Percentiles rank a stretch among this genome's conserved stretches.
Evolutionary conservation across 2,888 invertebrate genomes (phyloP).

Genomic region (Eristalis intricaria): DNA sequence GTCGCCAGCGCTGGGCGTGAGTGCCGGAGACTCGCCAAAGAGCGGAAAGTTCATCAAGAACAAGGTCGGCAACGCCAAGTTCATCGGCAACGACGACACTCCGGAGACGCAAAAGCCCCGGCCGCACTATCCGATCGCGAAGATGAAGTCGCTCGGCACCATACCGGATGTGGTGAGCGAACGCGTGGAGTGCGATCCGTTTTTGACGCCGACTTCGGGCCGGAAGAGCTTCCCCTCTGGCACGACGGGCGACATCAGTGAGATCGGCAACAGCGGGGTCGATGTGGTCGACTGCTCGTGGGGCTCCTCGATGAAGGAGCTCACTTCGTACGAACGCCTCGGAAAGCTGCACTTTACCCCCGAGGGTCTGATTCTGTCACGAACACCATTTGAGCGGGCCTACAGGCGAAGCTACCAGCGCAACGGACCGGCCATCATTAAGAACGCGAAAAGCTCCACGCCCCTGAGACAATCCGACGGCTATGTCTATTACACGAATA

Average conservation of each 20-base stretch:
- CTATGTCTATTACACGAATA: constrained; percentile 73
- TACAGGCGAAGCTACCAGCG: constrained; percentile 78
- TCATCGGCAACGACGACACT: constrained; percentile 80
- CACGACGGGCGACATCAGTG: constrained; percentile 8
- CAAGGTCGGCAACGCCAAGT: constrained; percentile 81
- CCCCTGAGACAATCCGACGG: constrained; percentile 77
- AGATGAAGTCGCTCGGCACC: constrained; percentile 81
- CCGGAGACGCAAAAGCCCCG: constrained; percentile 68
- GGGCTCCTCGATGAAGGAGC: constrained; percentile 75
- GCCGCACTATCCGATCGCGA: constrained; percentile 79
- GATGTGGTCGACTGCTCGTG: constrained; percentile 68
- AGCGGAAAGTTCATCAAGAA: constrained; percentile 78
- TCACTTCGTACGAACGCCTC: constrained; percentile 75
- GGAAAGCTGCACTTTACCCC: constrained; percentile 73
- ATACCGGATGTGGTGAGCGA: constrained; percentile 80
- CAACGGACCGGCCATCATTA: constrained; percentile 18
- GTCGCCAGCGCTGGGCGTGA: constrained; percentile 63
- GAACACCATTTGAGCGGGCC: constrained; percentile 80
- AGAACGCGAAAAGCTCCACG: constrained; percentile 77
- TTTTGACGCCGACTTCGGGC: constrained; percentile 80
- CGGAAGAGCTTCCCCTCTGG: constrained; percentile 74
- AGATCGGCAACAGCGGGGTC: constrained; percentile 30
- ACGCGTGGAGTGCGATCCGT: constrained; percentile 79
- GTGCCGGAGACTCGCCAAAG: constrained; percentile 73
- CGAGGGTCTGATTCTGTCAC: constrained; percentile 78